These are phyloP conservation scores for Prosapia bicincta DNA, from an alignment of 2,888 invertebrate species.

Conservation along the genomic window DNA sequence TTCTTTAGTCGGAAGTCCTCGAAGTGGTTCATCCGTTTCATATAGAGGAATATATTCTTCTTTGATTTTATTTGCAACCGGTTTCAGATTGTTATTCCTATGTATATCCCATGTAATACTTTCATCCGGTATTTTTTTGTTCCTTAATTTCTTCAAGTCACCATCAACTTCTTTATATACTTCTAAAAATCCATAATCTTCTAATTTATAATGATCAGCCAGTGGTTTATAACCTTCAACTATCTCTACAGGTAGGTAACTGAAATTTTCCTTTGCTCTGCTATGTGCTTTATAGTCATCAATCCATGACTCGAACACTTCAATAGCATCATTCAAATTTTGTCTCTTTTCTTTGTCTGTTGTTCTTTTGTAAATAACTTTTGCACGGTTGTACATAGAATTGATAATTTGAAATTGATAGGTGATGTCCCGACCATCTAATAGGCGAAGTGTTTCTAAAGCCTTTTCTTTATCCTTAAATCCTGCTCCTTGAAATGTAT, in stretches of 20 bases:
- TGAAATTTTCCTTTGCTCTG: conserved; percentile 63
- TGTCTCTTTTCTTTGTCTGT: conserved; percentile 71
- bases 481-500: conserved; percentile 68
- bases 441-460: conserved; percentile 59
- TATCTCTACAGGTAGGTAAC: conserved; percentile 61
- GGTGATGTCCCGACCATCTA: conserved; percentile 71
- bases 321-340: conserved; percentile 69
- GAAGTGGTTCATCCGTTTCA: conserved; percentile 58
- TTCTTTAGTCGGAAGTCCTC: conserved; percentile 64
- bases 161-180: conserved; percentile 63
- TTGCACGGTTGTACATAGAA: conserved; percentile 43
- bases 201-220: conserved; percentile 52
- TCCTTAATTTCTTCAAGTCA: conserved; percentile 69
- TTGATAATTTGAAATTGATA: conserved; percentile 61
- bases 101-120: conserved; percentile 72
- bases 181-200: conserved; percentile 56
- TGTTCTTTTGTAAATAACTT: conserved; percentile 55
- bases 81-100: conserved; percentile 57
- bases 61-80: conserved; percentile 50
- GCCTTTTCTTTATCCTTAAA: conserved; percentile 77
- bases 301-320: conserved; percentile 67
- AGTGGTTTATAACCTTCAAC: conserved; percentile 55
- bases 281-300: conserved; percentile 68
- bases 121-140: conserved; percentile 48
- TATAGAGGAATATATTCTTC: conserved; percentile 47